Conservation (phyloP, 2,797 vertebrate species). For the Delichon dasypus region DNA sequence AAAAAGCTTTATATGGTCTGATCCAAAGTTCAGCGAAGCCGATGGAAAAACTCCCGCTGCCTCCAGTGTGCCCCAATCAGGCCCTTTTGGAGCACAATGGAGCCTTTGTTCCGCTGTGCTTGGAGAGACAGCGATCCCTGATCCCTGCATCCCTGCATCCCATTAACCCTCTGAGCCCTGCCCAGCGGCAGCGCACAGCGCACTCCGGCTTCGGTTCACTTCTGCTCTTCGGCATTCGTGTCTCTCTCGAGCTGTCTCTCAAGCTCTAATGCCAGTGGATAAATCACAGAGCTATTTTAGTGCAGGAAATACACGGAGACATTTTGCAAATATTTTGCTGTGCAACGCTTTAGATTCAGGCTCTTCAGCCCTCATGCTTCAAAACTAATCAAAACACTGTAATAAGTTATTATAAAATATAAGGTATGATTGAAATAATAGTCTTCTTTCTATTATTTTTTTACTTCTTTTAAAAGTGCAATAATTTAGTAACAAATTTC, state of each 20-base stretch:
- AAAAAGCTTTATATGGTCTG: slow-evolving; percentile 68
- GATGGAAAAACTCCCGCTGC: slow-evolving; percentile 48
- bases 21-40: slow-evolving; percentile 49
- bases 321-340: slow-evolving; percentile 1
- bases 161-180: slow-evolving; percentile 26
- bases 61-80: neutral
- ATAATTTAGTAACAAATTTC: neutral
- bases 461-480: slow-evolving; percentile 19
- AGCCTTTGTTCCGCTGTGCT: slow-evolving; percentile 21
- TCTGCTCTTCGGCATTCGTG: neutral
- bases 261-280: slow-evolving; percentile 17
- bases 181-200: neutral
- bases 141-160: neutral
- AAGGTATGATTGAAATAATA: neutral
- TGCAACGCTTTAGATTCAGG: slow-evolving; percentile 10
- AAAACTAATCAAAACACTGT: neutral
- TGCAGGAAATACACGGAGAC: slow-evolving; percentile 12
- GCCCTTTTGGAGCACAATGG: slow-evolving; percentile 27
- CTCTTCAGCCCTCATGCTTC: slow-evolving; percentile 26
- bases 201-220: neutral
- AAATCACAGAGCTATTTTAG: slow-evolving; percentile 35
- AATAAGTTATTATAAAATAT: slow-evolving; percentile 48
- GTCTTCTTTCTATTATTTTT: neutral
- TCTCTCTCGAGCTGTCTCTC: slow-evolving; percentile 5
- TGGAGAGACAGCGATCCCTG: neutral